Evolutionary conservation across 2,888 invertebrate genomes (phyloP).

Genomic region (Epiblema foenella): DNA sequence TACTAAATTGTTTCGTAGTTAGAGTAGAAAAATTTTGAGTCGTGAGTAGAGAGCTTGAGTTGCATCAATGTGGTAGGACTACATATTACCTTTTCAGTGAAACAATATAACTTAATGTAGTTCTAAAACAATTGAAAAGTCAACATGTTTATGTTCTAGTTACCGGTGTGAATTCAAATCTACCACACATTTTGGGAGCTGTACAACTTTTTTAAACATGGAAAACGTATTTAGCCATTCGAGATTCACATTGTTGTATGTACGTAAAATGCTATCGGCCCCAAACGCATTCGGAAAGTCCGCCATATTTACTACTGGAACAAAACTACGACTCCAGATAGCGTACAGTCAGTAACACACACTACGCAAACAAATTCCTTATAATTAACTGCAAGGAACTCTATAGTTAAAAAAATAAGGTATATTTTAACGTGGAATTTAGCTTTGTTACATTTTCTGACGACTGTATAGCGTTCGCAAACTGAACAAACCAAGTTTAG

Average conservation of each 20-base stretch:
- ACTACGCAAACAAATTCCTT: neutral
- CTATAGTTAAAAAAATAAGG: neutral
- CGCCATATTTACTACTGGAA: constrained; percentile 18
- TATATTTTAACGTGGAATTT: neutral
- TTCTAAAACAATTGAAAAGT: too few species aligned
- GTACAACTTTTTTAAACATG: neutral
- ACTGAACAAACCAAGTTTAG: neutral
- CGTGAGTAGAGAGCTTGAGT: neutral
- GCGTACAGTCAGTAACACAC: neutral
- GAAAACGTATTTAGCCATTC: neutral
- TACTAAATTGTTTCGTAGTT: too few species aligned
- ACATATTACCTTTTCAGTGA: too few species aligned
- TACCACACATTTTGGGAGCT: neutral
- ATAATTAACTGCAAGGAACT: neutral
- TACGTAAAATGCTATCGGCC: constrained; percentile 3
- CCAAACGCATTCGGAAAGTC: neutral
- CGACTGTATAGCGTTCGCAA: neutral
- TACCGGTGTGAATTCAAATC: neutral
- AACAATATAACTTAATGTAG: too few species aligned
- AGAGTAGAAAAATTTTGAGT: too few species aligned
- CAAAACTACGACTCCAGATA: constrained; percentile 18
- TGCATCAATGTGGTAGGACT: too few species aligned
- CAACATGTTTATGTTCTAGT: neutral
- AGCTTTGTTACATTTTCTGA: neutral
- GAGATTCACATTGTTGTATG: neutral